Conservation (phyloP, 1,140 invertebrate species). For the Cydia splendana region DNA sequence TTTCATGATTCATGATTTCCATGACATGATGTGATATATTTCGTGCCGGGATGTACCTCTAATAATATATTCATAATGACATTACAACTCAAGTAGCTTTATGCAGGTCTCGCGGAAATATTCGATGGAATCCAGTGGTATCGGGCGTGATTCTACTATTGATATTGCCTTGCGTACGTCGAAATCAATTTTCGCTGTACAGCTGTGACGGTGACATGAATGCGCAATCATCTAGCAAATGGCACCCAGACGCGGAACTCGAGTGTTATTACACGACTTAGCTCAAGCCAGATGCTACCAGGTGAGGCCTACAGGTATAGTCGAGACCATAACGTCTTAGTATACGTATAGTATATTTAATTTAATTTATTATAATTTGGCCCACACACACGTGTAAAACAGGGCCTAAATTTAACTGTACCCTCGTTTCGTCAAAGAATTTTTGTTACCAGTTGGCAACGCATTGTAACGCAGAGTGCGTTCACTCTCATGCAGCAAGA, state of each 20-base stretch:
- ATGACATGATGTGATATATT: too few relatives aligned
- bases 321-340: slow-evolving; percentile 2
- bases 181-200: slow-evolving; percentile 32
- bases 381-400: not conserved
- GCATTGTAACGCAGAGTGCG: too few relatives aligned
- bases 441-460: too few relatives aligned
- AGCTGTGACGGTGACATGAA: slow-evolving; percentile 34
- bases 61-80: not conserved
- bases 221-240: slow-evolving; percentile 34
- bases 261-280: slow-evolving; percentile 32
- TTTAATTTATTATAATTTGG: not conserved
- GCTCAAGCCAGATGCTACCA: slow-evolving; percentile 27
- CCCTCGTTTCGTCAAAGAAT: too few relatives aligned
- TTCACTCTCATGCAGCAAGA: too few relatives aligned
- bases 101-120: not conserved
- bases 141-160: slow-evolving; percentile 29
- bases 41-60: too few relatives aligned
- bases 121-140: not conserved
- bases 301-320: slow-evolving; percentile 18
- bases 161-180: slow-evolving; percentile 29
- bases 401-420: not conserved
- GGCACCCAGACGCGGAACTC: slow-evolving; percentile 26
- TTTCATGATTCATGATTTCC: too few relatives aligned
- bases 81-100: not conserved
- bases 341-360: not conserved